Conservation (phyloP, 2,113 vertebrate genomes). For the Serilophus lunatus region DNA sequence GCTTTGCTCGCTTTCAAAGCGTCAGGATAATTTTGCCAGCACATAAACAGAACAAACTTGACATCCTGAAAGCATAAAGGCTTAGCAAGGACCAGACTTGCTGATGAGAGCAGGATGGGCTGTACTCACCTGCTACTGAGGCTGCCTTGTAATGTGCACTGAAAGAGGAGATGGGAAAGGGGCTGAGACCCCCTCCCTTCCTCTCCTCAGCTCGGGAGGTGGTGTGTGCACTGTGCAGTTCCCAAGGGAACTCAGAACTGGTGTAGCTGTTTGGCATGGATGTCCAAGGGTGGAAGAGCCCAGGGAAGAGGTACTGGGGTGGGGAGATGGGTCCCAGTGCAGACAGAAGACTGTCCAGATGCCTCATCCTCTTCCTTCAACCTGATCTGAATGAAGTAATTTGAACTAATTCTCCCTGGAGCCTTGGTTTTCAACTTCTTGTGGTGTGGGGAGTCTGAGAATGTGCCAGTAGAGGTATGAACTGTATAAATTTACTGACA, state of each 20-base stretch:
- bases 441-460: not conserved
- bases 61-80: not conserved
- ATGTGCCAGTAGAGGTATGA: not conserved
- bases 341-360: not conserved
- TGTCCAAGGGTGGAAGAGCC: not conserved
- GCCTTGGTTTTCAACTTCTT: not conserved
- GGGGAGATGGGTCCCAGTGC: not conserved
- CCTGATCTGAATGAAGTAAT: not conserved
- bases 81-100: not conserved
- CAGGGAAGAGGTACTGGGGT: not conserved
- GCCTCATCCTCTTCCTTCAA: not conserved
- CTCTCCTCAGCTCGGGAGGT: not conserved
- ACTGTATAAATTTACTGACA: not conserved
- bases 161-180: not conserved
- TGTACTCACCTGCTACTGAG: not conserved
- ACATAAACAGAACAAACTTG: not conserved
- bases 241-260: not conserved
- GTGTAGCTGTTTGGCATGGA: not conserved
- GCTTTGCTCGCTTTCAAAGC: not conserved
- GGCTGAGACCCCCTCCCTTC: not conserved
- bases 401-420: not conserved
- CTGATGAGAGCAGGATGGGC: not conserved
- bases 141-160: not conserved
- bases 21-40: not conserved
- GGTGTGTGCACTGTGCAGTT: not conserved